phyloP scores from a whole-genome alignment of 1,140 invertebrate genomes.

The Lordiphosa collinella region DNA sequence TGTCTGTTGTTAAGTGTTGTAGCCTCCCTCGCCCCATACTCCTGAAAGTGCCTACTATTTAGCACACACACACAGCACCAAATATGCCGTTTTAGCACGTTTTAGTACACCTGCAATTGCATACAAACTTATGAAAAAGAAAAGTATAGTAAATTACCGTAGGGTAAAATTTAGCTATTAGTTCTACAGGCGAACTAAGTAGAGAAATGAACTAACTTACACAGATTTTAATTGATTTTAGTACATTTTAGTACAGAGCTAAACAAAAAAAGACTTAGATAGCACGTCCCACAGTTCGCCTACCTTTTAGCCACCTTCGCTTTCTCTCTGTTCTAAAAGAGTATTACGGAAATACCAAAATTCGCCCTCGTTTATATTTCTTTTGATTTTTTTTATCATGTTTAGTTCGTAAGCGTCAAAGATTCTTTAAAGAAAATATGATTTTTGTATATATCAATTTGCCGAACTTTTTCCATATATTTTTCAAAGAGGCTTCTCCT shows the following conservation, averaged over 20 bases:
- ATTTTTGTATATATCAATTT: constrained; percentile 45
- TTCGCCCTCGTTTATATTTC: constrained; percentile 12
- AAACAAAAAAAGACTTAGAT: constrained; percentile 19
- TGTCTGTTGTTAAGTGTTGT: constrained; percentile 44
- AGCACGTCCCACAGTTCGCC: neutral
- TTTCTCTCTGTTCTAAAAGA: constrained; percentile 50
- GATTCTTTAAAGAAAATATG: constrained; percentile 11
- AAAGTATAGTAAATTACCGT: constrained; percentile 25
- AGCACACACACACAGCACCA: constrained; percentile 58
- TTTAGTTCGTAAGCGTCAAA: constrained; percentile 64
- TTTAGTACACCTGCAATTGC: constrained; percentile 56
- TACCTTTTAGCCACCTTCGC: neutral
- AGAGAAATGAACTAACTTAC: neutral
- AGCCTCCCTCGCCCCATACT: constrained; percentile 8
- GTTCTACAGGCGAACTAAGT: neutral
- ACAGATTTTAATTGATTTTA: constrained; percentile 45
- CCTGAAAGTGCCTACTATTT: constrained; percentile 58
- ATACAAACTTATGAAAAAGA: too few species aligned
- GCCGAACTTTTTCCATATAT: constrained; percentile 27
- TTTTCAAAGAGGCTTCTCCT: constrained; percentile 4
- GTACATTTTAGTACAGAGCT: constrained; percentile 31
- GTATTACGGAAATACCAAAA: constrained; percentile 59
- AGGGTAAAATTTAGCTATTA: constrained; percentile 32
- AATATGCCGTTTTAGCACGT: constrained; percentile 55
- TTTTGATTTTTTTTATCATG: constrained; percentile 56